Percentiles rank a stretch among this genome's conserved stretches.
Conservation (phyloP, 2,888 invertebrate genomes). For the Oasisia sp. region DNA sequence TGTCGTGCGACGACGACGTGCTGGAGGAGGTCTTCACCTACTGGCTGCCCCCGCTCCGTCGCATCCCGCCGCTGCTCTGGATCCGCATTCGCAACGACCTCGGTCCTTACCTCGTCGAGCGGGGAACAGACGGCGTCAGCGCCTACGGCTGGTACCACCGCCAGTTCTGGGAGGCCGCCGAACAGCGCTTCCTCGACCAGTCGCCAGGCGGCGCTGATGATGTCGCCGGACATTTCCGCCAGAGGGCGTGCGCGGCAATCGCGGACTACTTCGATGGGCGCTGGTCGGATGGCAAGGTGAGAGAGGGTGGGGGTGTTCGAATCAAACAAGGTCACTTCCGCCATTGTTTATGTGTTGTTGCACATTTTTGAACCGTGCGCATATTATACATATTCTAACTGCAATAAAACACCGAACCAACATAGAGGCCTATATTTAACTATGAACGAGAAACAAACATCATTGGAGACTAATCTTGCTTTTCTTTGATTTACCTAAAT, state of each 20-base stretch:
- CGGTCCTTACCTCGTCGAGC: slow-evolving; percentile 41
- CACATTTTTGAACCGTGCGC: background rate
- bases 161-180: slow-evolving; percentile 39
- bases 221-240: background rate
- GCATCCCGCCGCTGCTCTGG: slow-evolving; percentile 47
- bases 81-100: slow-evolving; percentile 39
- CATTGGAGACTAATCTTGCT: too few species aligned
- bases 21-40: slow-evolving; percentile 40
- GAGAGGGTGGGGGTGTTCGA: background rate
- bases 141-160: slow-evolving; percentile 45
- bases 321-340: background rate
- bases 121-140: slow-evolving; percentile 40
- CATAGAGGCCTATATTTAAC: too few species aligned
- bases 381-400: too few species aligned
- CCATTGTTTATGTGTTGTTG: background rate
- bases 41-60: slow-evolving; percentile 49
- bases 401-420: too few species aligned
- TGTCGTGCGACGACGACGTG: slow-evolving; percentile 45
- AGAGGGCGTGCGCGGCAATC: slow-evolving; percentile 19
- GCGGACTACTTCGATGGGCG: slow-evolving; percentile 25
- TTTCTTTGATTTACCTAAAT: too few species aligned
- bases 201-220: background rate
- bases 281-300: slow-evolving; percentile 20
- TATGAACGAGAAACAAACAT: too few species aligned
- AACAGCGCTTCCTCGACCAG: slow-evolving; percentile 28